phyloP scores from a whole-genome alignment of 2,797 vertebrate species.

The Limosa lapponica region DNA sequence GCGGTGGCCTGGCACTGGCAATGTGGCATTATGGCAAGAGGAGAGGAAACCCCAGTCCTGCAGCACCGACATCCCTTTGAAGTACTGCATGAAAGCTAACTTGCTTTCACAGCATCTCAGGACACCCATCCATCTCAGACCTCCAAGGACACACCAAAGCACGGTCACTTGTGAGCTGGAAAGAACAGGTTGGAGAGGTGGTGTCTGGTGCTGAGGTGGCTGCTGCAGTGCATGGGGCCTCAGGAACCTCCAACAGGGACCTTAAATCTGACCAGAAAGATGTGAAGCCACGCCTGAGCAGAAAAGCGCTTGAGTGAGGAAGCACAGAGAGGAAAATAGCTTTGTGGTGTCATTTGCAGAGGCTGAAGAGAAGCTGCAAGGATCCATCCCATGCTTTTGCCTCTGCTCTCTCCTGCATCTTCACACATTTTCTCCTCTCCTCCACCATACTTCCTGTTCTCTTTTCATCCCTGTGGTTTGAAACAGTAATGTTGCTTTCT shows the following conservation, averaged over 20 bases:
- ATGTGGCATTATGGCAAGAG: fast-evolving
- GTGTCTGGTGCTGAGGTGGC: neutral
- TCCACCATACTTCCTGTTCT: neutral
- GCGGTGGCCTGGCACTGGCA: neutral
- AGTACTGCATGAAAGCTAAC: neutral
- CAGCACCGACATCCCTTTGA: neutral
- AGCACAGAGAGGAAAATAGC: neutral
- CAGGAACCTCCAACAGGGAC: neutral
- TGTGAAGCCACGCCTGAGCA: neutral
- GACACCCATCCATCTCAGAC: neutral
- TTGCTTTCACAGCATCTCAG: fast-evolving
- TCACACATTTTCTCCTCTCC: neutral
- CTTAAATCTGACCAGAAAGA: neutral
- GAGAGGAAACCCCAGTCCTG: neutral
- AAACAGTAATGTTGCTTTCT: neutral
- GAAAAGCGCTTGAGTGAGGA: neutral
- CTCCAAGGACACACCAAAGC: neutral
- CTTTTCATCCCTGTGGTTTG: neutral
- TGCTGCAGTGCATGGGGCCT: neutral
- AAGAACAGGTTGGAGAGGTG: neutral
- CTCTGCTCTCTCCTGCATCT: neutral
- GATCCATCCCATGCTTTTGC: neutral
- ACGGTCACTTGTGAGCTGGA: fast-evolving
- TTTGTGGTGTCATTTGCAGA: neutral
- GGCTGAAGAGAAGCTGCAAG: neutral